Base-by-base conservation (phyloP, 2,113 vertebrate species). In the Rhinoderma darwinii region DNA sequence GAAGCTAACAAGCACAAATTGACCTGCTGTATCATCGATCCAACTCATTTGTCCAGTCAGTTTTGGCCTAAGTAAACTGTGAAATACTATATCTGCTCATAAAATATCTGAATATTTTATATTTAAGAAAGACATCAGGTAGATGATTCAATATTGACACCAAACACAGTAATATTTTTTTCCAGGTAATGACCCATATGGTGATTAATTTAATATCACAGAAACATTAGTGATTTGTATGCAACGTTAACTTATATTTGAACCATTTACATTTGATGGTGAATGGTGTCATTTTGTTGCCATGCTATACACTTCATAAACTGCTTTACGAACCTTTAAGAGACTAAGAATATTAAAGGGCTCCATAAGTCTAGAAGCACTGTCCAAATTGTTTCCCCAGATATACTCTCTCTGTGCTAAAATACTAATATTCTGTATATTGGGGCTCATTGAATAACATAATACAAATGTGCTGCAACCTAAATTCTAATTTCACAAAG, bases 81-180 rank as follows among this genome's bases (percentile, higher is more conserved):
- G 11, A 41, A 25, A 73, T 22, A 9, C 22, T 73, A 30, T 1
- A 44, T n/a, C 72, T n/a, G 6, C 14, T 10, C 20, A 8, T 22
- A 76, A 76, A 76, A n/a, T 76, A 18, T 50, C 14, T 76, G 61
- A 74, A 14, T 9, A 74, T 4, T 44, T 44, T 43, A 14, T 50
- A 17, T 12, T 30, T 0, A 30, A 25, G 35, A 12, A 39, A 56
- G 51, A 39, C 89, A 92, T 92, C 41, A 86, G 87, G 79, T 37
- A 56, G 84, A 82, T 89, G 88, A 79, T 73, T 90, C 51, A 70
- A 82, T 82, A 0, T 8, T 86, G 90, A 89, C 72, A 44, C 43
- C 39, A 43, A 89, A 85, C 32, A 88, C 22, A 81, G 83, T 17
- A 61, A 73, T 75, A 17, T 25, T 25, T 61, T 78, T 47, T 86